Evolutionary conservation across 2,797 vertebrate genomes (phyloP).

Genomic region (Squalus acanthias): DNA sequence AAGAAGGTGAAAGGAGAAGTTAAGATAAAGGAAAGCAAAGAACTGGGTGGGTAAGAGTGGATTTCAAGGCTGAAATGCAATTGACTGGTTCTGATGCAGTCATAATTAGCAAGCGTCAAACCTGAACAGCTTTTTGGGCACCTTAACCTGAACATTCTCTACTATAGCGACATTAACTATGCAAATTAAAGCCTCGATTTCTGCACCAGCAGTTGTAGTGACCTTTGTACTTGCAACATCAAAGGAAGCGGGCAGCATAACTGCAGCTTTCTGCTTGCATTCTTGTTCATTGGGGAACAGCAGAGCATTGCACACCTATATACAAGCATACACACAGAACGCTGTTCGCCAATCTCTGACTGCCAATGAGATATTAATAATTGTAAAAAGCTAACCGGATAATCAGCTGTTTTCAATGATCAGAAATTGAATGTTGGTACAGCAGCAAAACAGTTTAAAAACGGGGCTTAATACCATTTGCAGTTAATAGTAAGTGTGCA

Average conservation of each 20-base stretch:
- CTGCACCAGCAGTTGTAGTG: not conserved
- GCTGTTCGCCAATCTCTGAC: not conserved
- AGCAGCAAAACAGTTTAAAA: not conserved
- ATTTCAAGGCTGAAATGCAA: not conserved
- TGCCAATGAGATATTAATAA: not conserved
- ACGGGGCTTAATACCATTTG: not conserved
- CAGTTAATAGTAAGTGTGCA: not conserved
- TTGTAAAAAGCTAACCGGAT: not conserved
- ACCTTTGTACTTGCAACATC: not conserved
- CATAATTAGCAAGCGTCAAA: not conserved
- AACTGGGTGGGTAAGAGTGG: not conserved
- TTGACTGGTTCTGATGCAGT: not conserved
- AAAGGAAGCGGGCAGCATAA: not conserved
- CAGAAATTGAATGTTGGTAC: not conserved
- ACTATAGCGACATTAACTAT: not conserved
- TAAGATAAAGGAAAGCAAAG: not conserved
- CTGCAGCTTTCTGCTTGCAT: not conserved
- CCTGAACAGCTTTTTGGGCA: not conserved
- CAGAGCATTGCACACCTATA: not conserved
- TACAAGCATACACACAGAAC: not conserved
- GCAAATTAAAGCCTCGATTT: not conserved
- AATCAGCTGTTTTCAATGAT: not conserved
- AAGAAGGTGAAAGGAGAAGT: not conserved
- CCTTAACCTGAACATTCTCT: not conserved
- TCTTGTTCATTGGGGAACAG: not conserved